Evolutionary conservation across 2,113 vertebrate species (phyloP), one percentile per base, ranked within the genome.

Genomic region (Apodemus sylvaticus): DNA sequence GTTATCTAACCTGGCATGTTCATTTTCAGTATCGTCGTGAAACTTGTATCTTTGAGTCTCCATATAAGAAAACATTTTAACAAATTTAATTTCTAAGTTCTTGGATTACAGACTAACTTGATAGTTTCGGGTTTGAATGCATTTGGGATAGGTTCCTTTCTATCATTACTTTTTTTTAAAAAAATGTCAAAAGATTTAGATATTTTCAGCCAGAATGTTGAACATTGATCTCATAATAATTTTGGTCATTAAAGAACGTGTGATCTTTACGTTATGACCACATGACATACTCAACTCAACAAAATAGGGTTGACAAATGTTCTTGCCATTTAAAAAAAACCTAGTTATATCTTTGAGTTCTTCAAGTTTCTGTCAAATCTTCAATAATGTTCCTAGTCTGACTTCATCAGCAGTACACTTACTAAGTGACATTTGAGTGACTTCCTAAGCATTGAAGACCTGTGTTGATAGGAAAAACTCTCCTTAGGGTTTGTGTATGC

Each of bases 371-470:
- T 64, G n/a, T 51, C 92, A 87, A 55, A 94, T 20, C 36, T 91
- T 91, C 93, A 82, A 81, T 64, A 91, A 94, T 10, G 14, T 68
- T 64, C 24, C 76, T 83, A 93, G 26, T 60, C 31, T 90, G 66
- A 96, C 68, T 90, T 70, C 45, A 68, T 81, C 22, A 90, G 4
- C 24, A 94, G 7, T 4, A 73, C n/a, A 5, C 2, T 81, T 92
- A 92, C 64, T 73, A 79, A 96, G 86, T 86, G 19, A 70, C 92
- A 94, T 71, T 45, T 71, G 7, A 79, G 13, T 91, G 77, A 82
- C 24, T 70, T 45, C 16, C 39, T 36, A 77, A 31, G 14, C 70
- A 31, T 62, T 62, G 55, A 26, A 48, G 58, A 51, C 48, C 58
- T 66, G 8, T 39, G 83, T 76, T 64, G 79, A 91, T 66, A 45